A percentile compares a stretch with the other conserved stretches of the same genome.
phyloP scores from a whole-genome alignment of 2,888 invertebrate species.

The Sepiola atlantica region DNA sequence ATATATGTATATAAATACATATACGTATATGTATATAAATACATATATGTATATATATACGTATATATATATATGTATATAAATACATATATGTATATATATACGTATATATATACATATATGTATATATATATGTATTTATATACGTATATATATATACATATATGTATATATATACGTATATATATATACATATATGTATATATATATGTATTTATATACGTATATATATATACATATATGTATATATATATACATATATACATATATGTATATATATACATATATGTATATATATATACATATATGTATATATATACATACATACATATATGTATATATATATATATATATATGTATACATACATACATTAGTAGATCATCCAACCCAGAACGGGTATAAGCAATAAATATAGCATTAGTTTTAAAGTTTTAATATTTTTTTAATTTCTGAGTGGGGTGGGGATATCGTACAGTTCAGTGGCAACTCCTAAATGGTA shows the following conservation, averaged over 20 bases:
- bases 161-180: not conserved
- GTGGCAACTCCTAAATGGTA: no score
- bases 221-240: not conserved
- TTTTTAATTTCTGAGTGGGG: no score
- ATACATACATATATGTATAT: not conserved
- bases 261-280: constrained; percentile 4
- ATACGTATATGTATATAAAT: not conserved
- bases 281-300: constrained; percentile 4
- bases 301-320: not conserved
- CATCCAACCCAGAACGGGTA: no score
- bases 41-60: not conserved
- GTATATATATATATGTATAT: not conserved
- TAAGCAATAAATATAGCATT: no score
- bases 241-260: constrained; percentile 4
- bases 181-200: not conserved
- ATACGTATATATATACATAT: constrained; percentile 42
- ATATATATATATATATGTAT: no score
- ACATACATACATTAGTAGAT: no score
- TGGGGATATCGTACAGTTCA: no score
- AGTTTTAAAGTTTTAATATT: no score
- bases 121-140: constrained; percentile 51
- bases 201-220: constrained; percentile 2
- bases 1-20: not conserved
- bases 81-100: not conserved
- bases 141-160: not conserved